A percentile compares a stretch with the other conserved stretches of the same genome.
Evolutionary conservation across 2,113 vertebrate species (phyloP).

Genomic region (Hyaena hyaena): DNA sequence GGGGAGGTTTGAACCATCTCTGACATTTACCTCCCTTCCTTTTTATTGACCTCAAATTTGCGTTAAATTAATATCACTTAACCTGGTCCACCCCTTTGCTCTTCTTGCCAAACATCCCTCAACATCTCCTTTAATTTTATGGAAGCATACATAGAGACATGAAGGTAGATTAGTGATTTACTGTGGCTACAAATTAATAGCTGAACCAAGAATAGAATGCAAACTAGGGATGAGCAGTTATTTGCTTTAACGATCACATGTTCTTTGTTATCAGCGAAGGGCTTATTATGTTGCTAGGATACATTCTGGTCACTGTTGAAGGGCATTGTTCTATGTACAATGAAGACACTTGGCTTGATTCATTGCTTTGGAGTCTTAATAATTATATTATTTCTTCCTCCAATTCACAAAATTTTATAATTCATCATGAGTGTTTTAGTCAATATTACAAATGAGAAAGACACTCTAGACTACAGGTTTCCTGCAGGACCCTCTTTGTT

Average conservation of each 20-base stretch:
- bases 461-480: not conserved
- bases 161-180: slow-evolving; percentile 20
- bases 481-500: not conserved
- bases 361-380: slow-evolving; percentile 44
- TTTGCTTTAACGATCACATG: slow-evolving; percentile 16
- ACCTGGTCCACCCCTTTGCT: not conserved
- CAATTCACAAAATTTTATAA: slow-evolving; percentile 55
- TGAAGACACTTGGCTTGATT: slow-evolving; percentile 40
- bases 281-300: slow-evolving; percentile 56
- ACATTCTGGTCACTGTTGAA: not conserved
- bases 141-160: not conserved
- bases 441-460: slow-evolving; percentile 50
- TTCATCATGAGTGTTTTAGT: slow-evolving; percentile 35
- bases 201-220: slow-evolving; percentile 6
- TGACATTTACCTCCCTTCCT: slow-evolving; percentile 9
- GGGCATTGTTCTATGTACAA: slow-evolving; percentile 21
- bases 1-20: not conserved
- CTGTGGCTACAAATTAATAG: not conserved
- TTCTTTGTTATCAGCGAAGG: slow-evolving; percentile 41
- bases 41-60: slow-evolving; percentile 42
- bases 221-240: not conserved
- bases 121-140: slow-evolving; percentile 32
- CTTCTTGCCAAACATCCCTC: not conserved
- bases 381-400: slow-evolving; percentile 39
- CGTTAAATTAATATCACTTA: slow-evolving; percentile 50